Evolutionary conservation across 1,140 invertebrate species (phyloP), one percentile per base, ranked within the genome.

Genomic region (Ladona fulva): DNA sequence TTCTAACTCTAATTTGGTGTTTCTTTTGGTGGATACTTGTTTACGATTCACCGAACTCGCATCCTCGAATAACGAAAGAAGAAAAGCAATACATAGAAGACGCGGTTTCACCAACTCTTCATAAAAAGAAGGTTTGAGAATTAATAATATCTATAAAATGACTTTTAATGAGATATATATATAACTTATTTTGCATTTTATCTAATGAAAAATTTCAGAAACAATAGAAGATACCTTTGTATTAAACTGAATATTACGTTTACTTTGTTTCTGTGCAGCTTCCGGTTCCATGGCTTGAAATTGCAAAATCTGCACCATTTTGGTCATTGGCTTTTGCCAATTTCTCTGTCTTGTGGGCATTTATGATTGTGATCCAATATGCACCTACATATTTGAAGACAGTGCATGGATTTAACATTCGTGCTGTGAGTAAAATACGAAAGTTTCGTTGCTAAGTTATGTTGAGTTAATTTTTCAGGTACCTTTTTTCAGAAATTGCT

Each of bases 381-480:
- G 87, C 94, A 0, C 96, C 96, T 0, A 93, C 92, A 0, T 97
- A 96, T 83, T 91, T 97, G 82, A 92, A 91, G 78, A 90, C 92
- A 80, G 90, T 96, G 42, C 90, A 97, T 77, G 91, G 94, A 78
- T 95, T 92, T 87, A 89, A 94, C 80, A 91, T 96, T 24, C 88
- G 90, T 83, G 86, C 89, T 82, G 95, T 96, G 85, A 85, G 86
- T 85, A 79, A 76, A 66, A n/a, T n/a, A n/a, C n/a, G n/a, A n/a
- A n/a, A n/a, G n/a, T n/a, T n/a, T n/a, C n/a, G n/a, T n/a, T n/a
- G n/a, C n/a, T n/a, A n/a, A n/a, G n/a, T n/a, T n/a, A n/a, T n/a
- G n/a, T n/a, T n/a, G n/a, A n/a, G n/a, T n/a, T n/a, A n/a, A n/a
- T n/a, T n/a, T n/a, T n/a, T n/a, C n/a, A n/a, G n/a, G n/a, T n/a